Base-by-base conservation (phyloP, 2,113 vertebrate genomes). In the Pomatorhinus ruficollis region DNA sequence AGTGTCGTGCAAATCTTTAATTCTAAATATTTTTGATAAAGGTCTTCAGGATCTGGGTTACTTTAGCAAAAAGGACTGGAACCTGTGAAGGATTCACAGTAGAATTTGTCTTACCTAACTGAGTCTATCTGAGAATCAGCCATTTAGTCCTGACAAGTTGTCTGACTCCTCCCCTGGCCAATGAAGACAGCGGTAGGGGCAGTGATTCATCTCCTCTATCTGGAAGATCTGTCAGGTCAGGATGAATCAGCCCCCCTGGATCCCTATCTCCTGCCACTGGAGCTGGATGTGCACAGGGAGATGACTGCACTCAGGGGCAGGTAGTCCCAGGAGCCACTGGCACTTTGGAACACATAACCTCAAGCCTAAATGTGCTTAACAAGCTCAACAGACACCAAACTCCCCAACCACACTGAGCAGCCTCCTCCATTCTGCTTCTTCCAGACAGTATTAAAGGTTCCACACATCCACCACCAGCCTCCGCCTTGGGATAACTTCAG, bases 201-300 rank as follows among this genome's bases (percentile, higher is more conserved):
- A 21, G 60, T 95, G 95, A 96, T 89, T 97, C 93, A 96, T 49
- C 91, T 88, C 8, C 68, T 39, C 31, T 92, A 80, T 95, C 93
- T 95, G 37, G 42, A 64, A 93, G 80, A 96, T 97, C 96, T 95
- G 93, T 95, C 95, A 91, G 86, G 86, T 95, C 94, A 95, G 96
- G 95, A 87, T 93, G 94, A 96, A 83, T 96, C 96, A 97, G 86
- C 64, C 89, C 74, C 88, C 53, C 68, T 89, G 93, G 89, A 96
- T 89, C 72, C 64, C 64, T 65, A 70, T 90, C 94, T 92, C 37
- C 71, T 77, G 74, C 68, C 71, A 37, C 69, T 24, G 78, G 16
- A 79, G 87, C 90, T 87, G 83, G 37, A 57, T 54, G 72, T 53
- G 54, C 54, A 37, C 72, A 45, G 45, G 45, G 45, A 69, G 64